Conservation (phyloP, 2,888 invertebrate species). For the Papilio elwesi region DNA sequence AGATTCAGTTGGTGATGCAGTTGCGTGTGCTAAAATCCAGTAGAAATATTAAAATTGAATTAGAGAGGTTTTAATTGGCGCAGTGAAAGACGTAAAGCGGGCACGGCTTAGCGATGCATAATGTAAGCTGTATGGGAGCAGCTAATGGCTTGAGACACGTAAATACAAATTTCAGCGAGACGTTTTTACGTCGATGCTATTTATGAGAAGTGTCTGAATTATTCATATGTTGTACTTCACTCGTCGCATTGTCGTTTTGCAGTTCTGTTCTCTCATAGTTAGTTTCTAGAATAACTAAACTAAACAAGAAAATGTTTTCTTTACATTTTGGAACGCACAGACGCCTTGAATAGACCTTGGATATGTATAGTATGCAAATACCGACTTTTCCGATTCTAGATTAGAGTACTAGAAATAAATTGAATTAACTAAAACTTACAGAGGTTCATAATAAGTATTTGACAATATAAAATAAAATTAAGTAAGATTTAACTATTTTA, state of each 20-base stretch:
- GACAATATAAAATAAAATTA: too few species aligned
- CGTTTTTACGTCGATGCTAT: slow-evolving; percentile 49
- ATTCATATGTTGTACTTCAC: slow-evolving; percentile 20
- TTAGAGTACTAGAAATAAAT: too few species aligned
- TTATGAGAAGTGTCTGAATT: slow-evolving; percentile 26
- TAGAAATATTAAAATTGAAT: not conserved
- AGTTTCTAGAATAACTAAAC: too few species aligned
- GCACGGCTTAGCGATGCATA: slow-evolving; percentile 48
- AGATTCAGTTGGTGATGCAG: not conserved
- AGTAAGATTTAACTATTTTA: too few species aligned
- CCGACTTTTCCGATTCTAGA: too few species aligned
- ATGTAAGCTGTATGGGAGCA: slow-evolving; percentile 50
- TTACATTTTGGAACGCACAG: too few species aligned
- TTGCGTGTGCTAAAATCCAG: not conserved
- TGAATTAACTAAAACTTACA: too few species aligned
- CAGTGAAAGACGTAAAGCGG: not conserved
- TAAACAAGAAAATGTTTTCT: too few species aligned
- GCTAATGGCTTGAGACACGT: slow-evolving; percentile 55
- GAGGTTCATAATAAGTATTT: too few species aligned
- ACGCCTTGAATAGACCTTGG: too few species aligned
- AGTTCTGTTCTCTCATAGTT: not conserved
- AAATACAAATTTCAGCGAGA: slow-evolving; percentile 47
- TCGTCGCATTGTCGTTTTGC: slow-evolving; percentile 2
- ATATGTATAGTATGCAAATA: too few species aligned
- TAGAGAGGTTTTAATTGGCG: slow-evolving; percentile 9